Evolutionary conservation across 2,888 invertebrate genomes (phyloP), one percentile per base, ranked within the genome.

Genomic region (Oscheius sp.): DNA sequence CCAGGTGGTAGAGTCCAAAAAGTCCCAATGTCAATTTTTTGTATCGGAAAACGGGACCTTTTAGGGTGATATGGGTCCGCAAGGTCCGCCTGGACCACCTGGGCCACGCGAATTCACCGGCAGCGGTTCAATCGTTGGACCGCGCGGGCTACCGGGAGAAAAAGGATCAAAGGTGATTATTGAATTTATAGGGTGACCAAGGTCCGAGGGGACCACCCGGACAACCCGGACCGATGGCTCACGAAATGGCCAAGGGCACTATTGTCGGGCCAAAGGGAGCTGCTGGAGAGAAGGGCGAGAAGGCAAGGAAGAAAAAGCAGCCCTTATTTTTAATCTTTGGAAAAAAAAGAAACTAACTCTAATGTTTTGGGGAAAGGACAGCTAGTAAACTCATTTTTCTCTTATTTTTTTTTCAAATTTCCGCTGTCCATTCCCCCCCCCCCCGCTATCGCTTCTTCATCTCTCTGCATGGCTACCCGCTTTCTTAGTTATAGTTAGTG

Each of bases 221-320:
- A 59, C 78, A 75, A 38, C 84, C 84, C 28, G 84, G 84, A 47
- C 81, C 82, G 38, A 70, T 72, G 36, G 77, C 82, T 32, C 73
- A 66, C 57, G 80, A 78, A 61, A 77, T 78, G 67, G 67, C 80
- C 66, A 85, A 84, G 69, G 84, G 85, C 63, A 75, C 82, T 67
- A 81, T 83, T 68, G 77, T 83, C 56, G 85, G 85, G 61, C 85
- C 85, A 36, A 76, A 77, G 68, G 85, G 85, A 69, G 72, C 75
- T 47, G 91, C 93, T 30, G 94, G 94, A 30, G 78, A 86, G 0
- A 90, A 90, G 75, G 94, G 94, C 28, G 87, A 86, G 70, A 86
- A 86, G 85, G 86, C 74, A 75, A 73, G 76, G 67, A 57, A 36
- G 14, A 36, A 36, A 41, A 41, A 14, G 4, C 12, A 41, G 12